Base-by-base conservation (phyloP, 2,113 vertebrate species). In the Condylura cristata region DNA sequence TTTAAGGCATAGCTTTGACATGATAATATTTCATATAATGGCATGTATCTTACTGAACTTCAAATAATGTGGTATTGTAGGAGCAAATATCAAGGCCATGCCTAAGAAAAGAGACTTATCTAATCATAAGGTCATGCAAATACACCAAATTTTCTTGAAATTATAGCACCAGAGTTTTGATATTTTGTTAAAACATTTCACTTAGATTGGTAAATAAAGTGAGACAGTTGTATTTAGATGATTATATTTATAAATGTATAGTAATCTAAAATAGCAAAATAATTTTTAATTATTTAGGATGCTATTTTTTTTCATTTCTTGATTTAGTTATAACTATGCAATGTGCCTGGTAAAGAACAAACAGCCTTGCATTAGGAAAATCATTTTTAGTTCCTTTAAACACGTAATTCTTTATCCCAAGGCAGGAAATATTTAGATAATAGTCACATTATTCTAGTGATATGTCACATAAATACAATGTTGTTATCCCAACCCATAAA, bases 31-130 rank as follows among this genome's bases (percentile, higher is more conserved):
- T 87, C 56, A 91, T 51, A 51, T 46, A 60, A 41, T 68, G 26
- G 9, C 17, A 37, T 56, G 28, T 81, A 68, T 86, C 32, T 53
- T 78, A 53, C 34, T 74, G 41, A 89, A 68, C 37, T 89, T 94
- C 41, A 92, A 89, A 88, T 13, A 58, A 22, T 78, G 20, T 85
- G 85, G 22, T 32, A 18, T 85, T 89, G 63, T 86, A 91, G 79
- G 3, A 79, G 28, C 8, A 78, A 92, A 88, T 65, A 22, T 18
- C 37, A 71, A 68, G 46, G 24, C 32, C 70, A 8, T 28, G 5
- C 41, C 70, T 88, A 26, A 92, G 61, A 84, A 95, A 86, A 48
- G 3, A 81, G 44, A 56, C 56, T 68, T 66, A 78, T 81, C 26
- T 94, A 74, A 74, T n/a, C 24, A 46, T 75, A 65, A 78, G 6